Conservation (phyloP, 2,113 vertebrate genomes). For the Numida meleagris region DNA sequence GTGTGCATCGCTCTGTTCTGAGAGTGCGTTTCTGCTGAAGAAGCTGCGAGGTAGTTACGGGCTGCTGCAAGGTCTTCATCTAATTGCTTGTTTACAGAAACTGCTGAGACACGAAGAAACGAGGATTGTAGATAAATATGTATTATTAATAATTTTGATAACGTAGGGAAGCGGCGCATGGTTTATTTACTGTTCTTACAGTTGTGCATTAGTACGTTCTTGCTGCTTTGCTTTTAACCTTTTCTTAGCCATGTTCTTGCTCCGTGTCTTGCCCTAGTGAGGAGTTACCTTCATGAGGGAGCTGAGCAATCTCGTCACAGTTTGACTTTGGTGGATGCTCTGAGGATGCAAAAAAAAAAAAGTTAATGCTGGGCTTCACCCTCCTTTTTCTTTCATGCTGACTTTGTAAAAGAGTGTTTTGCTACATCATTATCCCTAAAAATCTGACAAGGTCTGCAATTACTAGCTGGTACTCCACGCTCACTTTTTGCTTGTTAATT, state of each 20-base stretch:
- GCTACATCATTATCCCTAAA: not conserved
- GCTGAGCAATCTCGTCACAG: not conserved
- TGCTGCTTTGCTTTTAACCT: not conserved
- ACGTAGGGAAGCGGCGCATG: not conserved
- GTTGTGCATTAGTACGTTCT: too few species aligned
- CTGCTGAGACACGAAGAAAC: too few species aligned
- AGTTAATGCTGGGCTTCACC: not conserved
- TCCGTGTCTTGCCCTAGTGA: not conserved
- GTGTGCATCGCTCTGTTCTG: accelerated
- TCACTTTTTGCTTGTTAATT: not conserved
- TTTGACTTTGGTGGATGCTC: not conserved
- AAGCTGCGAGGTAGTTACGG: not conserved
- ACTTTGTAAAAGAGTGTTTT: not conserved
- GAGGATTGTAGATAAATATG: not conserved
- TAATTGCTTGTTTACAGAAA: not conserved
- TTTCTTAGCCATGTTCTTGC: not conserved
- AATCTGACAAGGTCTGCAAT: not conserved
- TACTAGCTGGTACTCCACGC: not conserved
- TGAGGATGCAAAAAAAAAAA: not conserved
- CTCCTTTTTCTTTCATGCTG: too few species aligned
- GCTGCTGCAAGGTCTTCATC: not conserved
- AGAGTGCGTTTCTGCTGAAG: not conserved
- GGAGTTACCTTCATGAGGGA: not conserved
- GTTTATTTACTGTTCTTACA: not conserved
- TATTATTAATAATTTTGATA: not conserved